Evolutionary conservation across 2,797 vertebrate genomes (phyloP).

Genomic region (Alosa sapidissima): DNA sequence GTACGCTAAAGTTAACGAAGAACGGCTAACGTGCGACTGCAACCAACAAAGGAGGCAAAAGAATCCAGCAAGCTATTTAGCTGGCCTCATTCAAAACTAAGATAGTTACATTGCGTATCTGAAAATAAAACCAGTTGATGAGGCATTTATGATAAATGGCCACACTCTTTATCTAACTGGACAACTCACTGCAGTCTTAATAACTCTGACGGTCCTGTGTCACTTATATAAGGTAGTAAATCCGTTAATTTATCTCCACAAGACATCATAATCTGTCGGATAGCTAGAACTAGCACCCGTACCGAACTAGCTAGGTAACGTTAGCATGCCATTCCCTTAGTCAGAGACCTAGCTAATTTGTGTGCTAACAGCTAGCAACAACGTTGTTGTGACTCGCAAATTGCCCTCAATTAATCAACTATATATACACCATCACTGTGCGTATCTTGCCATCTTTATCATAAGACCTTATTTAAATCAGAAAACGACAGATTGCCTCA

Average conservation of each 20-base stretch:
- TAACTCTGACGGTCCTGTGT: background rate
- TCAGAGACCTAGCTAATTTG: conserved; percentile 7
- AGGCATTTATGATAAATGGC: background rate
- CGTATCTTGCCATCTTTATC: background rate
- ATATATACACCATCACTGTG: background rate
- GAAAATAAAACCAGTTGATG: background rate
- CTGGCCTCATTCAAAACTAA: background rate
- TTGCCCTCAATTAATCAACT: background rate
- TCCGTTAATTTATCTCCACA: background rate
- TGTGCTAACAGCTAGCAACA: background rate
- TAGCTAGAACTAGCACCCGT: background rate
- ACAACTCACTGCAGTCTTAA: background rate
- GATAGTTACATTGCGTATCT: background rate
- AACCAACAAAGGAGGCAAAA: conserved; percentile 10
- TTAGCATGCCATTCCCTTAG: background rate
- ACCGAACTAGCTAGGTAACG: background rate
- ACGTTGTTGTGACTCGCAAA: background rate
- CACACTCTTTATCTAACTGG: background rate
- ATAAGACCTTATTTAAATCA: background rate
- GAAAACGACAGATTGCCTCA: background rate
- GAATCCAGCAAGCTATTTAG: background rate
- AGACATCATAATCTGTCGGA: background rate
- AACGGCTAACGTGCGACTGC: background rate
- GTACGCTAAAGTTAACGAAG: background rate
- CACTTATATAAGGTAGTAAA: background rate